Conservation (phyloP, 2,888 invertebrate species). For the Cyrtodaria siliqua region DNA sequence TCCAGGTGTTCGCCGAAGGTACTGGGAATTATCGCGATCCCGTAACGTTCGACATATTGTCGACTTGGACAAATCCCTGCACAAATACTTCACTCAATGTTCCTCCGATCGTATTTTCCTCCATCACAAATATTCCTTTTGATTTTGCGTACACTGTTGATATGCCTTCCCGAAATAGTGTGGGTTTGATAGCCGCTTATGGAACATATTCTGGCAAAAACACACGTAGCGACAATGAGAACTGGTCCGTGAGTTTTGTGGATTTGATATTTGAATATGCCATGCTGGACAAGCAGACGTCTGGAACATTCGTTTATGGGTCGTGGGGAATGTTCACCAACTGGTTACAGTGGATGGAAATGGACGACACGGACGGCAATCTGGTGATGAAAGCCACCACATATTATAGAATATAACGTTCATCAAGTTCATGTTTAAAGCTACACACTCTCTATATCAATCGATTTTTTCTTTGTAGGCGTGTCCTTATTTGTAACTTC, state of each 20-base stretch:
- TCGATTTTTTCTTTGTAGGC: no score
- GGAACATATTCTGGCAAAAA: background rate
- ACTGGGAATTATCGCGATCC: background rate
- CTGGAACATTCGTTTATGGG: constrained; percentile 38
- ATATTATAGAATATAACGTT: no score
- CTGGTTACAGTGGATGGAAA: constrained; percentile 54
- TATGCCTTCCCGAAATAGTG: constrained; percentile 12
- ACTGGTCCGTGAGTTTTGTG: constrained; percentile 33
- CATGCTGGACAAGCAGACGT: background rate
- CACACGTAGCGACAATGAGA: constrained; percentile 3
- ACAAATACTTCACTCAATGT: background rate
- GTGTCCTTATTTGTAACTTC: no score
- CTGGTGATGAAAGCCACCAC: constrained; percentile 31
- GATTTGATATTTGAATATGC: constrained; percentile 26
- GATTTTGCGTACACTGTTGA: constrained; percentile 28
- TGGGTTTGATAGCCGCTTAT: constrained; percentile 25
- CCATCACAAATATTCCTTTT: background rate
- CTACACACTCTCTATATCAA: no score
- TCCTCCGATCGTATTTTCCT: background rate
- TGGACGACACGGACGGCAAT: constrained; percentile 31
- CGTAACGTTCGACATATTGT: background rate
- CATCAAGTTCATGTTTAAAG: no score
- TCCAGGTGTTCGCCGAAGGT: background rate
- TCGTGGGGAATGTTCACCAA: constrained; percentile 28
- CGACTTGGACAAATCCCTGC: background rate